These are phyloP conservation scores for Bombus pyrosoma DNA, from an alignment of 1,140 invertebrate species.

Conservation along the genomic window DNA sequence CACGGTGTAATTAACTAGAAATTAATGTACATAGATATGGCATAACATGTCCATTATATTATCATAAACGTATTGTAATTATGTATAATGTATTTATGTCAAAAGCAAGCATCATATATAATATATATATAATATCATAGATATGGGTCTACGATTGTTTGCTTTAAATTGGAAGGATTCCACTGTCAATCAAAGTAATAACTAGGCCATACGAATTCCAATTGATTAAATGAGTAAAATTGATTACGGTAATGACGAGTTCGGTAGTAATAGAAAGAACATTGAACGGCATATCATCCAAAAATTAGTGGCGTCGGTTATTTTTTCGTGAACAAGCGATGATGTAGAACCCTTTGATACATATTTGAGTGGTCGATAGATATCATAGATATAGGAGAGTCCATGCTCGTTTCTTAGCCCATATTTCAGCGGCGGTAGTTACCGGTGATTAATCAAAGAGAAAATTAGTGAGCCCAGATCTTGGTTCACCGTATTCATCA, in stretches of 20 bases:
- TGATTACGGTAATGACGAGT: constrained; percentile 49
- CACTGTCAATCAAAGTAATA: constrained; percentile 34
- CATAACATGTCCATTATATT: not conserved
- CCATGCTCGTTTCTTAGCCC: not conserved
- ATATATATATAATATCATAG: not conserved
- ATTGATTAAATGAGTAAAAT: constrained; percentile 35
- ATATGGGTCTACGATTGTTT: not conserved
- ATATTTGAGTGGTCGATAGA: not conserved
- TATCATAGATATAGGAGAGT: not conserved
- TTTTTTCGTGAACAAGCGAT: constrained; percentile 20
- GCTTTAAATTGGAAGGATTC: constrained; percentile 13
- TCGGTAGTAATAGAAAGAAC: not conserved
- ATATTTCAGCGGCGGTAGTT: not conserved
- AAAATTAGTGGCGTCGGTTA: constrained; percentile 23
- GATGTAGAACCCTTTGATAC: constrained; percentile 23
- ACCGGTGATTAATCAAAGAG: constrained; percentile 14
- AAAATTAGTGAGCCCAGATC: constrained; percentile 10
- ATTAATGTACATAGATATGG: not conserved
- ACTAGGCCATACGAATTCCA: constrained; percentile 32
- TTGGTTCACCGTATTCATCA: not conserved
- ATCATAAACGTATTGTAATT: not conserved
- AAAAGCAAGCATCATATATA: not conserved
- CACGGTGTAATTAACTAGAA: constrained; percentile 11
- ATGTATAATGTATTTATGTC: not conserved
- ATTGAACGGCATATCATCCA: not conserved